These are phyloP conservation scores for Polyploca ridens DNA, from an alignment of 2,888 invertebrate genomes.

Conservation along the genomic window DNA sequence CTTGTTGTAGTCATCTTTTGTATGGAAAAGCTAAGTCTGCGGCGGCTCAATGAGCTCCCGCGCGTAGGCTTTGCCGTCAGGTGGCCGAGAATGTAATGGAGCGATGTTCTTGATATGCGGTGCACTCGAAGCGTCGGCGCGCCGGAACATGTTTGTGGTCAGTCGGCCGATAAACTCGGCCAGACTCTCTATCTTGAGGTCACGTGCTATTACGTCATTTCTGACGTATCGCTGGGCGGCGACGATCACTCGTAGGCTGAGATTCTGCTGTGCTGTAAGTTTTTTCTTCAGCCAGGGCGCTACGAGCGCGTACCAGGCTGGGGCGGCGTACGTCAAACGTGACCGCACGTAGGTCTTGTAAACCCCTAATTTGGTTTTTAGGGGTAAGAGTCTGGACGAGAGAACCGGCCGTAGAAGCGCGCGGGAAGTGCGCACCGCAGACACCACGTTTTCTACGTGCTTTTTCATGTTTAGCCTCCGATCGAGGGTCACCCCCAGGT, in stretches of 20 bases:
- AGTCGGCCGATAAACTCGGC: conserved; percentile 16
- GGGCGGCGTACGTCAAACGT: conserved; percentile 24
- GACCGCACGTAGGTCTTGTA: conserved; percentile 31
- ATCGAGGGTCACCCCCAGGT: conserved; percentile 33
- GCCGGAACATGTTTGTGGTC: conserved; percentile 19
- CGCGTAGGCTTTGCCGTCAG: neutral
- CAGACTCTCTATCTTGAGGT: conserved; percentile 15
- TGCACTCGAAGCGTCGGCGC: conserved; percentile 12
- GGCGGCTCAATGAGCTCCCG: neutral
- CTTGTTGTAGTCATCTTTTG: too few relatives aligned
- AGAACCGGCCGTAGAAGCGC: conserved; percentile 24
- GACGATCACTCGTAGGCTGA: too few relatives aligned
- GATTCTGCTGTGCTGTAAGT: conserved; percentile 14
- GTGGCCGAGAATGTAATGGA: neutral
- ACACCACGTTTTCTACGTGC: conserved; percentile 20
- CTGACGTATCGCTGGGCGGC: too few relatives aligned
- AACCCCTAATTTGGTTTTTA: conserved; percentile 25
- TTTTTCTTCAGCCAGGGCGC: neutral
- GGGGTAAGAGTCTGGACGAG: conserved; percentile 25
- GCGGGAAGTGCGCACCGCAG: conserved; percentile 15
- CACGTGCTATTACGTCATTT: conserved; percentile 15
- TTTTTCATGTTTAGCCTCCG: conserved; percentile 22
- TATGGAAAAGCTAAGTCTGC: too few relatives aligned
- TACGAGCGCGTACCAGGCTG: conserved; percentile 20
- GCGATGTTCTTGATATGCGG: neutral